These are phyloP conservation scores for Macrochelys suwanniensis DNA, from an alignment of 2,797 vertebrate genomes.

Conservation along the genomic window DNA sequence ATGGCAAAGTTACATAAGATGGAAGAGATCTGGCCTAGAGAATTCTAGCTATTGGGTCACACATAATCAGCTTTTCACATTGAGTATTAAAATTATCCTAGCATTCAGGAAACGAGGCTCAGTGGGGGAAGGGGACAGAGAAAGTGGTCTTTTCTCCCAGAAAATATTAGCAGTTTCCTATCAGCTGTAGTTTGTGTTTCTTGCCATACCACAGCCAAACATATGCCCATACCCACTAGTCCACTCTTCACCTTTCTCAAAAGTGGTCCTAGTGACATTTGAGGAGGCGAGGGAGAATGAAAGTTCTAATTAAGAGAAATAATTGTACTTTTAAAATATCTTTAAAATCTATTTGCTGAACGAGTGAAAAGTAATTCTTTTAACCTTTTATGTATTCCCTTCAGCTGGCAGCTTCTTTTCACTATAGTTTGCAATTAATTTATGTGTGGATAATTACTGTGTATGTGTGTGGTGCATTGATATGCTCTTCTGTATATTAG, in stretches of 20 bases:
- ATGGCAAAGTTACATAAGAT: rapidly evolving
- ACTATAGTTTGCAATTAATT: constrained; percentile 1
- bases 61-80: not conserved
- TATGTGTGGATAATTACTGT: constrained; percentile 21
- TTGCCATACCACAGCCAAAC: not conserved
- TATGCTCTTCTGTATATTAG: constrained; percentile 27
- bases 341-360: not conserved
- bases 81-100: not conserved
- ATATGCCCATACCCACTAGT: not conserved
- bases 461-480: not conserved
- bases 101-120: not conserved
- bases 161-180: not conserved
- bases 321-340: not conserved
- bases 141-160: not conserved
- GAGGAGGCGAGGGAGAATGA: not conserved
- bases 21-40: not conserved
- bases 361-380: not conserved
- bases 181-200: not conserved
- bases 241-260: not conserved
- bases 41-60: not conserved
- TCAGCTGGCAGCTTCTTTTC: constrained; percentile 20
- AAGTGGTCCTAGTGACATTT: not conserved
- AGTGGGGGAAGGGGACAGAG: not conserved
- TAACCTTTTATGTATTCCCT: constrained; percentile 4
- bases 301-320: not conserved